A percentile compares a stretch with the other conserved stretches of the same genome.
These are phyloP conservation scores for Frankliniella intonsa DNA, from an alignment of 2,888 invertebrate genomes.

Conservation along the genomic window DNA sequence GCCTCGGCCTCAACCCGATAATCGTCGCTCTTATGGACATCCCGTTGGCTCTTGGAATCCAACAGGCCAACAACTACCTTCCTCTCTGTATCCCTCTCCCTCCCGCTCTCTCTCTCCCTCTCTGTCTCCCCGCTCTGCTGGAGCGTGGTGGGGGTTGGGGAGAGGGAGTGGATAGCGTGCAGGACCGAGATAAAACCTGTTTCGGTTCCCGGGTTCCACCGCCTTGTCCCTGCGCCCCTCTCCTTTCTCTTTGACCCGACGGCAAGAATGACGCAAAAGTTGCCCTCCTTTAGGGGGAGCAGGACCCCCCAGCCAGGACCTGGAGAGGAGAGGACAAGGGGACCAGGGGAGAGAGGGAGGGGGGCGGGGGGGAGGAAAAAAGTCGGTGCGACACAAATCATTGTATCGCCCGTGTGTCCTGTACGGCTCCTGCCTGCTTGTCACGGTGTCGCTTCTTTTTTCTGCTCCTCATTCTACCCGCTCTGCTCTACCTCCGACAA, in stretches of 20 bases:
- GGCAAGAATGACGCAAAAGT: constrained; percentile 22
- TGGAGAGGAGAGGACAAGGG: background rate
- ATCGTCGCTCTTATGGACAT: too few relatives aligned
- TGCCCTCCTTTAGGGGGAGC: background rate
- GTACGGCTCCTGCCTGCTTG: background rate
- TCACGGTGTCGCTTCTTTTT: background rate
- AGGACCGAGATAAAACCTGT: background rate
- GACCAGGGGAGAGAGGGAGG: background rate
- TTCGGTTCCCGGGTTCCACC: background rate
- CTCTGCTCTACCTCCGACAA: background rate
- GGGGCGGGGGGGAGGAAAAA: background rate
- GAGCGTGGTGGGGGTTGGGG: background rate
- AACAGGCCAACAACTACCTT: too few relatives aligned
- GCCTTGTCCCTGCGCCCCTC: background rate
- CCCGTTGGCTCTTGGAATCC: too few relatives aligned
- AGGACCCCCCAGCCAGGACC: background rate
- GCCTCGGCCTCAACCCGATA: too few relatives aligned
- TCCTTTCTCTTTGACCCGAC: background rate
- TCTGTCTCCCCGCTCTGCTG: too few relatives aligned
- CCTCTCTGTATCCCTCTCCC: too few relatives aligned
- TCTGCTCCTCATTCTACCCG: too few relatives aligned
- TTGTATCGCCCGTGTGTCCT: background rate
- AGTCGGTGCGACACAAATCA: background rate
- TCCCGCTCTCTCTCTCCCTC: too few relatives aligned
- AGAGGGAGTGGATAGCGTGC: background rate